Base-by-base conservation (phyloP, 2,888 invertebrate species). In the Crossocerus cetratus region DNA sequence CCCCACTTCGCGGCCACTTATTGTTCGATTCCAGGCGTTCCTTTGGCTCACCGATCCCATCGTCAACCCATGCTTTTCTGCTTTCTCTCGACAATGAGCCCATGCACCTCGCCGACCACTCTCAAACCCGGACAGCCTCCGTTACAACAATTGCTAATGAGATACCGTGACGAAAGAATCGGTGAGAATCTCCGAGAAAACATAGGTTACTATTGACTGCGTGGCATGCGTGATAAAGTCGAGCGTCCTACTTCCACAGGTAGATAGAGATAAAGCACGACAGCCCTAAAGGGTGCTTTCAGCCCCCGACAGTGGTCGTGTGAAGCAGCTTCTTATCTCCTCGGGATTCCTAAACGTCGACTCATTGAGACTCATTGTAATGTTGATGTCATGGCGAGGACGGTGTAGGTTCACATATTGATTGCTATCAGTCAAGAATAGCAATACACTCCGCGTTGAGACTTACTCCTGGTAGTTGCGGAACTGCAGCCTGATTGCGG, bases 311-410 rank as follows among this genome's bases (percentile, higher is more conserved):
- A 22, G 16, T 23, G 2, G n/a, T 18, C 54, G 49, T 16, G 18
- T 49, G 45, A 21, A 63, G 55, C 55, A 70, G 67, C 65, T 61
- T 61, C 70, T 55, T 69, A 77, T 70, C 70, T 65, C 72, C 22
- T 16, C 59, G 65, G 76, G 72, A 83, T 83, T 83, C 82, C 80
- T 82, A 66, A 75, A 73, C 55, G 80, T 72, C 76, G 72, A 69
- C 77, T 83, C 82, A 83, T 76, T 77, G 66, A 8, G 63, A 45
- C 68, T 72, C 65, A 77, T 76, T 77, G 72, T 74, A 57, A 67
- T 67, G 80, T 77, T 76, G 78, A 77, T 82, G 82, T 77, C 78
- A 83, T 72, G 62, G 55, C n/a, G 43, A 55, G 54, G 60, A 14
- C 63, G 44, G 16, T 53, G 64, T 72, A 57, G 62, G 72, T 49